Evolutionary conservation across 2,797 vertebrate genomes (phyloP), one percentile per base, ranked within the genome.

Genomic region (Lates japonicus): DNA sequence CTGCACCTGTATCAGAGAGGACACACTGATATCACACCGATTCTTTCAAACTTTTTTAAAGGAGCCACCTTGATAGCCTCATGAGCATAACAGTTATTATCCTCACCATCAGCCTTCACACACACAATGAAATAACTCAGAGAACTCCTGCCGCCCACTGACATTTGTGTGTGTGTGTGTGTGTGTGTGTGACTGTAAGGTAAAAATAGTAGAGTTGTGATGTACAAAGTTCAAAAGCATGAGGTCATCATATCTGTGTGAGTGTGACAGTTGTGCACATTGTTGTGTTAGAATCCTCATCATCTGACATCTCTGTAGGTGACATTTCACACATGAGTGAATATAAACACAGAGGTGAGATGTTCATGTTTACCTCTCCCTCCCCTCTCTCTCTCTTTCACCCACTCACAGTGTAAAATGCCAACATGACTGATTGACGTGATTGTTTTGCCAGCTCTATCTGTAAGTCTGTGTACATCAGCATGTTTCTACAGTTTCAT

Each of bases 321-420:
- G 80, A 71, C 70, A 88, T 89, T 83, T 91, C 83, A 82, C 84
- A 80, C 78, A 64, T 6, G 62, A 58, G 29, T 74, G 83, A 49
- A 44, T 57, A 11, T 4, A 86, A 89, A 85, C 64, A 64, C 52
- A 83, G 20, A 64, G 55, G 67, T 59, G 76, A 59, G 62, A 91
- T 16, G 25, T 10, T 74, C 39, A 17, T 37, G 16, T 16, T 48
- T 17, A 58, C 49, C 14, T 10, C 39, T 19, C 57, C 31, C 39
- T 5, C n/a, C 2, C 1, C 0, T 17, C 44, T 41, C 31, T 14
- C 5, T 16, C 39, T 16, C 49, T 25, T 33, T 35, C 29, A 39
- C 49, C 39, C 41, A 42, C 41, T 13, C 3, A 42, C 3, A 42
- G 41, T 42, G 41, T 42, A 3, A 3, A 42, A 14, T 42, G 41